Evolutionary conservation across 2,113 vertebrate genomes (phyloP).

Genomic region (Callipepla californica): DNA sequence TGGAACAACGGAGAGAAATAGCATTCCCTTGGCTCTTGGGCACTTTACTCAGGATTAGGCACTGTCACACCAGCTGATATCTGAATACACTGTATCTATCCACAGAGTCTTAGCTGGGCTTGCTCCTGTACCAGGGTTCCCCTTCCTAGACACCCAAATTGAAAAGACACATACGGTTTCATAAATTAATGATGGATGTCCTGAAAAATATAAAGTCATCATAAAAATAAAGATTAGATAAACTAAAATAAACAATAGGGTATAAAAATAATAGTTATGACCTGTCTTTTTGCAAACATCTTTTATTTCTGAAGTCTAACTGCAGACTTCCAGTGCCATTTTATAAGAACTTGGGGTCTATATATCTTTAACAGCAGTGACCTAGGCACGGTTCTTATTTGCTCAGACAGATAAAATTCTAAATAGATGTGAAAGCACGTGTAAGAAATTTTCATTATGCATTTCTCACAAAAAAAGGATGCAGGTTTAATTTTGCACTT

Average conservation of each 20-base stretch:
- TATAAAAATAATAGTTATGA: neutral
- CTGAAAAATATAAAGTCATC: neutral
- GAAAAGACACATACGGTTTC: neutral
- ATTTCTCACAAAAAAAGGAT: neutral
- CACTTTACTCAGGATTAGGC: constrained; percentile 83
- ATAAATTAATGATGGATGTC: neutral
- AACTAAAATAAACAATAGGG: neutral
- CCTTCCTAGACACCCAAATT: neutral
- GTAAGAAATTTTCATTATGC: neutral
- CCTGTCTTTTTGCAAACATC: neutral
- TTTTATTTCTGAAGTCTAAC: neutral
- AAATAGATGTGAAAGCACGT: neutral
- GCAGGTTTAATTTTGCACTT: neutral
- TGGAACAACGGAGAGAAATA: constrained; percentile 81
- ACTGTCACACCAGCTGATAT: constrained; percentile 76
- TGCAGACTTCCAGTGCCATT: neutral
- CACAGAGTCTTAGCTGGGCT: constrained; percentile 25
- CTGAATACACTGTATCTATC: constrained; percentile 53
- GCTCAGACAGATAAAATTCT: constrained; percentile 11
- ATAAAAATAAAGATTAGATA: neutral
- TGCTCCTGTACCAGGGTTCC: neutral
- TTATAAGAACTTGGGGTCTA: neutral
- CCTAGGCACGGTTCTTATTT: neutral
- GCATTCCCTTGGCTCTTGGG: constrained; percentile 78
- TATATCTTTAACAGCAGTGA: neutral